Evolutionary conservation across 2,888 invertebrate genomes (phyloP), one percentile per base, ranked within the genome.

Genomic region (Cosmia pyralina): DNA sequence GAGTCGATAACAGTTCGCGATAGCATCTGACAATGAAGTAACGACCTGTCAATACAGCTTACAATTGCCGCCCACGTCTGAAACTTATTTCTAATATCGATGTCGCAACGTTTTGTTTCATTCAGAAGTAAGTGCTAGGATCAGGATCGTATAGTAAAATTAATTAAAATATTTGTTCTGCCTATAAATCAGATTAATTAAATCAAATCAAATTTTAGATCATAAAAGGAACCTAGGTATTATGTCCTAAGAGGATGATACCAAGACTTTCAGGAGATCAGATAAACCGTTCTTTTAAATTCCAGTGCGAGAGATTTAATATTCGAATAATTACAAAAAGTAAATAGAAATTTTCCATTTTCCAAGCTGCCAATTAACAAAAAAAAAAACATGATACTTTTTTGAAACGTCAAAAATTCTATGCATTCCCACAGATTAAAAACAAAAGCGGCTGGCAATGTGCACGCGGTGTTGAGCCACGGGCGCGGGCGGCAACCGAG

Each of bases 401-500:
- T 79, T 65, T 48, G 15, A 69, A 80, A 79, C 62, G 50, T 80
- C 79, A 75, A 74, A 79, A 72, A 46, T 72, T 58, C 46, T 64
- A 78, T 79, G 44, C 52, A 70, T 75, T 88, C 86, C 84, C 79
- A 88, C 89, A 91, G 89, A 91, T 89, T 89, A 87, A 90, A 92
- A 93, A 94, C 92, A 93, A 94, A 93, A 92, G 91, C 89, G 88
- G 80, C 77, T 74, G 87, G 89, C 89, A 88, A 85, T 81, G 82
- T 79, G 81, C 87, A 91, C 88, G 92, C 87, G 84, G 88, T 91
- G 89, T 92, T 93, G 92, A 92, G 88, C 88, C 84, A 86, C 88
- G 88, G 91, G 91, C 89, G 89, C 88, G 88, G 91, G 91, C 89
- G 89, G 90, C 85, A 75, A 86, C 84, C 86, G 88, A 87, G 89